phyloP scores from a whole-genome alignment of 2,797 vertebrate species.

The Ctenopoma multispine region DNA sequence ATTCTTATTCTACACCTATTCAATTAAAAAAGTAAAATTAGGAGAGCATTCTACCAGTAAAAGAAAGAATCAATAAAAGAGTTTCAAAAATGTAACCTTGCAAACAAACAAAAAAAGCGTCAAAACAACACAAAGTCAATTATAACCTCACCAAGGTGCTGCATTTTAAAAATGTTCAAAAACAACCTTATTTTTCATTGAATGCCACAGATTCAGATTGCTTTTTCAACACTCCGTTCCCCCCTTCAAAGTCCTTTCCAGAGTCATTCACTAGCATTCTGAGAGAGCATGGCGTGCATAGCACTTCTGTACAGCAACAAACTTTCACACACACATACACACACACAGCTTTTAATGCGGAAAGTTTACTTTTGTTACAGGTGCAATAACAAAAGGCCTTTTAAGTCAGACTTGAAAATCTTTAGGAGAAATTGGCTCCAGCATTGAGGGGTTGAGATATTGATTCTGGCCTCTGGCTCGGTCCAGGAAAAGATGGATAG shows the following conservation, averaged over 20 bases:
- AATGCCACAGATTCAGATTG: slow-evolving; percentile 20
- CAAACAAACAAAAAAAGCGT: background rate
- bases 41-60: background rate
- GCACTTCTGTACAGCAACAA: slow-evolving; percentile 25
- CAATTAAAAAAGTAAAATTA: slow-evolving; percentile 2
- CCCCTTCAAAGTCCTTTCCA: slow-evolving; percentile 15
- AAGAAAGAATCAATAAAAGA: background rate
- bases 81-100: background rate
- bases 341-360: slow-evolving; percentile 64
- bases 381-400: slow-evolving; percentile 87
- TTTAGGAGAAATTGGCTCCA: slow-evolving; percentile 87
- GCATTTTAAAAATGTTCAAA: slow-evolving; percentile 15
- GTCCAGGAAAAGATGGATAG: slow-evolving; percentile 86
- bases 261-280: slow-evolving; percentile 27
- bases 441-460: slow-evolving; percentile 84
- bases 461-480: slow-evolving; percentile 84
- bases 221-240: slow-evolving; percentile 36
- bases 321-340: slow-evolving; percentile 44
- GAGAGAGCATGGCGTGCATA: background rate
- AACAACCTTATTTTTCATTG: slow-evolving; percentile 17
- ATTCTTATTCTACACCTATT: background rate
- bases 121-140: background rate
- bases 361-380: slow-evolving; percentile 87
- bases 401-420: slow-evolving; percentile 87
- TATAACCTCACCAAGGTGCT: background rate